A percentile compares a stretch with the other conserved stretches of the same genome.
Conservation (phyloP, 2,113 vertebrate species). For the Tretioscincus oriximinensis region DNA sequence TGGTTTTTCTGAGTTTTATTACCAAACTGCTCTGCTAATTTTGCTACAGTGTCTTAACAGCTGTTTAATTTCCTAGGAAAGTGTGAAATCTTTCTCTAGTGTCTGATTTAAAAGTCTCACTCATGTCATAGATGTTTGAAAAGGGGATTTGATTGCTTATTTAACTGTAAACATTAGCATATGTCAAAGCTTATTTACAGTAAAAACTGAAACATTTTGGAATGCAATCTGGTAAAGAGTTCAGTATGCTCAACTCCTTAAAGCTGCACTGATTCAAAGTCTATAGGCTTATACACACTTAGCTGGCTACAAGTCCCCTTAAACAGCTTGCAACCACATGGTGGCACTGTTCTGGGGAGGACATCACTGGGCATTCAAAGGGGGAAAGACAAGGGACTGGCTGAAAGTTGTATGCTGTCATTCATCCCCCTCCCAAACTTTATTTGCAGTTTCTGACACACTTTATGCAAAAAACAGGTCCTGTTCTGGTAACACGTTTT, state of each 20-base stretch:
- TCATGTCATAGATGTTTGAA: constrained; percentile 30
- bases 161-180: constrained; percentile 17
- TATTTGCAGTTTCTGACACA: no score
- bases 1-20: constrained; percentile 1
- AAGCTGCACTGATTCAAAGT: background rate
- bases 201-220: constrained; percentile 5
- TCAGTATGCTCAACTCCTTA: background rate
- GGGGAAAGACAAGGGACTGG: no score
- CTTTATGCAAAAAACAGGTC: no score
- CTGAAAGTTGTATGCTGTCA: no score
- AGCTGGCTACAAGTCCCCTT: background rate
- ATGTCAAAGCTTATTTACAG: constrained; percentile 18
- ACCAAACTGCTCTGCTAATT: constrained; percentile 15
- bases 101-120: constrained; percentile 25
- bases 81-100: constrained; percentile 31
- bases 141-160: constrained; percentile 25
- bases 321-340: no score
- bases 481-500: no score
- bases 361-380: no score
- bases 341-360: no score
- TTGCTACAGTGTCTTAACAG: constrained; percentile 2
- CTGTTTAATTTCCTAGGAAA: constrained; percentile 31
- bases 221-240: background rate
- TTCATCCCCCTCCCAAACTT: no score
- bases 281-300: background rate